Conservation (phyloP, 2,113 vertebrate genomes). For the Poecile atricapillus region DNA sequence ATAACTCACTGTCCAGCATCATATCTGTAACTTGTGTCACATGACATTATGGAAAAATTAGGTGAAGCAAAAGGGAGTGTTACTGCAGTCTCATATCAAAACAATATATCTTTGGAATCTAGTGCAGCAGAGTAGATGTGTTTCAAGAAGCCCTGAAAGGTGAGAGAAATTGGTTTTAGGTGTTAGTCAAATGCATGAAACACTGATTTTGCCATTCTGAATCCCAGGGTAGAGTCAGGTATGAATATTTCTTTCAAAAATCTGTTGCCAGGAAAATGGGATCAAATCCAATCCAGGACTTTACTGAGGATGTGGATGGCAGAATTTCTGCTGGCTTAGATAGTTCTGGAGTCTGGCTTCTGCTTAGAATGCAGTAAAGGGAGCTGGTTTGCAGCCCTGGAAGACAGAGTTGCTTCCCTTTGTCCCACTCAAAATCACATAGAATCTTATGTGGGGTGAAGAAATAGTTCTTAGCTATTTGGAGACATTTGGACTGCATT, state of each 20-base stretch:
- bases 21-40: not conserved
- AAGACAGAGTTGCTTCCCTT: not conserved
- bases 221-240: not conserved
- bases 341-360: not conserved
- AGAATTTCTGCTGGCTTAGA: not conserved
- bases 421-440: not conserved
- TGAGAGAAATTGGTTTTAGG: not conserved
- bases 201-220: not conserved
- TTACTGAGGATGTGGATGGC: not conserved
- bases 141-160: not conserved
- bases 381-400: not conserved
- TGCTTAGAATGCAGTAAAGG: not conserved
- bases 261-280: not conserved
- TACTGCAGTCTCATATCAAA: not conserved
- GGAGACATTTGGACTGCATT: not conserved
- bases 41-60: not conserved
- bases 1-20: not conserved
- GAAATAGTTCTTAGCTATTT: not conserved
- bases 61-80: not conserved
- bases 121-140: not conserved
- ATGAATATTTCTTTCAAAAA: not conserved
- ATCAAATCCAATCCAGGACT: not conserved
- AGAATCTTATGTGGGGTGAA: not conserved
- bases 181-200: not conserved
- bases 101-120: not conserved